Conservation (phyloP, 2,797 vertebrate species). For the Pantherophis vulpinus region DNA sequence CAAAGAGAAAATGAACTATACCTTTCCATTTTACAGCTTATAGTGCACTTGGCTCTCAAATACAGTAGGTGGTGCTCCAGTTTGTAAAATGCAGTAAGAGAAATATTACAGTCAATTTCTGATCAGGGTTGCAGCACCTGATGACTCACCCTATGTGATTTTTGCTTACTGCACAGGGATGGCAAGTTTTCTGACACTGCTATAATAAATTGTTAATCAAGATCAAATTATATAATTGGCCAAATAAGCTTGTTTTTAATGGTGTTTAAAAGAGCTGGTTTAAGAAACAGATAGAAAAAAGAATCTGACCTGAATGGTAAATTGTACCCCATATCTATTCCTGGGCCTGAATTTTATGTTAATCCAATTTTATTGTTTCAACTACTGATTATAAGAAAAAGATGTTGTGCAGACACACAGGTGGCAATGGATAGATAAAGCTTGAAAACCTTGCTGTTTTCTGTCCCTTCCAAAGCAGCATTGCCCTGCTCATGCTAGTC, state of each 20-base stretch:
- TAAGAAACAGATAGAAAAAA: not conserved
- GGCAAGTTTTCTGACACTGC: not conserved
- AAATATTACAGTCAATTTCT: not conserved
- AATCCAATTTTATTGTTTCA: not conserved
- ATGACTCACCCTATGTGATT: not conserved
- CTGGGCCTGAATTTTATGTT: not conserved
- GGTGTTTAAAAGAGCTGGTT: not conserved
- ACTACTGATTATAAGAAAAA: not conserved
- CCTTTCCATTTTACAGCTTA: not conserved
- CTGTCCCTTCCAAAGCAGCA: not conserved
- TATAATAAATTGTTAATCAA: not conserved
- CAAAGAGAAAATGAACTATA: not conserved
- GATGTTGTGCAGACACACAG: not conserved
- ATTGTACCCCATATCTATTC: not conserved
- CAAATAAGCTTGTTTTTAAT: not conserved
- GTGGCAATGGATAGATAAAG: not conserved
- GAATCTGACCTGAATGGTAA: not conserved
- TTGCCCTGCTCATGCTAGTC: not conserved
- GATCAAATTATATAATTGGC: not conserved
- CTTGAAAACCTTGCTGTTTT: not conserved
- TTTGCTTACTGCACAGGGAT: constrained; percentile 21
- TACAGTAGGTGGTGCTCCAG: not conserved
- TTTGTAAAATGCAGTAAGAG: not conserved
- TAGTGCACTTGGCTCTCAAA: not conserved
- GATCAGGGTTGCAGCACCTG: not conserved